Evolutionary conservation across 1,140 invertebrate species (phyloP).

Genomic region (Lepidurus packardi): DNA sequence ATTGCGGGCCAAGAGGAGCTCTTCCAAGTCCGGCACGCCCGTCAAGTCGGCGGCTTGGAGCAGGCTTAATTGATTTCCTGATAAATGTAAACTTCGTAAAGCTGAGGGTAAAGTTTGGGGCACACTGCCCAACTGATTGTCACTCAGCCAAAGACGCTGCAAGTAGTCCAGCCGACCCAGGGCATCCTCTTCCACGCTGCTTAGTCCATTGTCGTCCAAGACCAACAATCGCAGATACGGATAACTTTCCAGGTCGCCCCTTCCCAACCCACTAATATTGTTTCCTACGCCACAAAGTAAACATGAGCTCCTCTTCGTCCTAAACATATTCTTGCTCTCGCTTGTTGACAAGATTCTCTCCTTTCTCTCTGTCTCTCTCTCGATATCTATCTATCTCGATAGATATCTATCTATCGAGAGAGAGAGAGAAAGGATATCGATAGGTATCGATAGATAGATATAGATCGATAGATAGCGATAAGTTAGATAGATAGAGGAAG

Average conservation of each 20-base stretch:
- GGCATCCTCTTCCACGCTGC: conserved; percentile 75
- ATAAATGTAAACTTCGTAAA: conserved; percentile 56
- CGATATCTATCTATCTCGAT: no score
- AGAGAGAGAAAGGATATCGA: no score
- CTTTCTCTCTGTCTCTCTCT: background rate
- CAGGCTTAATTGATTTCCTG: conserved; percentile 59
- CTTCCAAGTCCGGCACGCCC: conserved; percentile 61
- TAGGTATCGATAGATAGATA: background rate
- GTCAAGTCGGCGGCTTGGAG: conserved; percentile 61
- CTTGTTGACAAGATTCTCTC: background rate
- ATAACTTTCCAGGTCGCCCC: conserved; percentile 84
- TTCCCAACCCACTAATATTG: conserved; percentile 60
- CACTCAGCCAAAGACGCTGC: conserved; percentile 67
- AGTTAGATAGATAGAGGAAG: no score
- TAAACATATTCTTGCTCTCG: background rate
- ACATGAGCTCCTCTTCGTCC: background rate
- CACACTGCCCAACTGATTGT: conserved; percentile 61
- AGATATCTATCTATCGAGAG: no score
- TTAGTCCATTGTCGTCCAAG: conserved; percentile 70
- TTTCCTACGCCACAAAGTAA: conserved; percentile 50
- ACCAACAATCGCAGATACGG: conserved; percentile 73
- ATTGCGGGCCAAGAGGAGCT: conserved; percentile 63
- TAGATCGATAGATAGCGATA: conserved; percentile 20
- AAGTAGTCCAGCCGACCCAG: conserved; percentile 73
- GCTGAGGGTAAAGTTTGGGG: conserved; percentile 58